phyloP scores from a whole-genome alignment of 2,888 invertebrate genomes.

The Tenthredo livida region DNA sequence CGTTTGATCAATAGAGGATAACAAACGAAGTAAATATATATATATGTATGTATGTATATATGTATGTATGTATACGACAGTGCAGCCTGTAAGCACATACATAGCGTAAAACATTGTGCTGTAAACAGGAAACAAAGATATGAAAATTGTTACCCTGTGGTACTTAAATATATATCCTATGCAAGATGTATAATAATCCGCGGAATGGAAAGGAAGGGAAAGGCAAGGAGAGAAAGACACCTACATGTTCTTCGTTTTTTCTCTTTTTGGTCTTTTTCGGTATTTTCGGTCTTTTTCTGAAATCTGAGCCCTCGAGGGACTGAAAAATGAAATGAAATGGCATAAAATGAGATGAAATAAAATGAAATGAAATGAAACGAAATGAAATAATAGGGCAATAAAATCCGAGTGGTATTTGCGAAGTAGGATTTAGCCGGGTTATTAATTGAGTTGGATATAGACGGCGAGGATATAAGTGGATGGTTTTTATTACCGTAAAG shows the following conservation, averaged over 20 bases:
- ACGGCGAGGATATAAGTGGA: background rate
- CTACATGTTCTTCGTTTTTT: too few species aligned
- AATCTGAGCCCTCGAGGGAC: background rate
- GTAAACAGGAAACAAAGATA: background rate
- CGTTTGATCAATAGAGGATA: conserved; percentile 29
- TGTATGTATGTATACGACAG: background rate
- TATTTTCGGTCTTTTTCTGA: background rate
- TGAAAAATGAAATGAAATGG: conserved; percentile 14
- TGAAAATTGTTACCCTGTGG: background rate
- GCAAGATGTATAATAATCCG: background rate
- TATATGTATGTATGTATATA: too few species aligned
- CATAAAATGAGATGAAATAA: background rate
- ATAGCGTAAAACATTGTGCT: background rate
- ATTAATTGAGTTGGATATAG: background rate
- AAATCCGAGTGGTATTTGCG: background rate
- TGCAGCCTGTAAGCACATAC: background rate
- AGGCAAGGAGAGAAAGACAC: background rate
- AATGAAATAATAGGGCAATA: background rate
- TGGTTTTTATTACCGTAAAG: conserved; percentile 13
- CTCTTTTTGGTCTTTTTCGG: background rate
- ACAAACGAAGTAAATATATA: conserved; percentile 1
- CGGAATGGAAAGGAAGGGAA: background rate
- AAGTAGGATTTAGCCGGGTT: conserved; percentile 4
- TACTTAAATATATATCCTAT: background rate
- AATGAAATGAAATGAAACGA: background rate